Evolutionary conservation across 1,140 invertebrate genomes (phyloP).

Genomic region (Trachymyrmex cornetzi): DNA sequence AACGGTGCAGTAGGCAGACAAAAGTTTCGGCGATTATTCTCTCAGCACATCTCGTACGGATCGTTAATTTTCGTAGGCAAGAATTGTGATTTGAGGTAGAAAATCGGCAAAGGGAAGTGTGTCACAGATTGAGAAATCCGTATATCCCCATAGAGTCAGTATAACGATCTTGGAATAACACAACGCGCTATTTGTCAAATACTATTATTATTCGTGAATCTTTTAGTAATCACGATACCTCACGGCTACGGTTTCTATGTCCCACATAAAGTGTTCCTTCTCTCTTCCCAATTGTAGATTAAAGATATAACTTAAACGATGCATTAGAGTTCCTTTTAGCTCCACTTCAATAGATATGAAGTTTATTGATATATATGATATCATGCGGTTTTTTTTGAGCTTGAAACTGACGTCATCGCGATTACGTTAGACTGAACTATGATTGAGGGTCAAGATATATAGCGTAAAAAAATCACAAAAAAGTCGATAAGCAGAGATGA

Average conservation of each 20-base stretch:
- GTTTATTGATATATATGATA: not conserved
- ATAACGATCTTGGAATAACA: not conserved
- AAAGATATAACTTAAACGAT: constrained; percentile 15
- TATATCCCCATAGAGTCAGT: not conserved
- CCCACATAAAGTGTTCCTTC: not conserved
- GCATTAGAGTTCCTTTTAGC: not conserved
- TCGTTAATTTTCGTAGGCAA: not conserved
- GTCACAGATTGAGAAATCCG: not conserved
- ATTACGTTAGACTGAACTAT: constrained; percentile 18
- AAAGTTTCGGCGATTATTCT: constrained; percentile 65
- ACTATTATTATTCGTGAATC: constrained; percentile 38
- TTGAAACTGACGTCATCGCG: not conserved
- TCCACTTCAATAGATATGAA: not conserved
- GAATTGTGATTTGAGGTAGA: not conserved
- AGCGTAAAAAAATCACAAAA: not conserved
- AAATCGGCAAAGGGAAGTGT: not conserved
- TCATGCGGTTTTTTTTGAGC: constrained; percentile 20
- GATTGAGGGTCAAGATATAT: not conserved
- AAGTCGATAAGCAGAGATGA: constrained; percentile 5
- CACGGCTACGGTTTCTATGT: constrained; percentile 9
- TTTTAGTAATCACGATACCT: constrained; percentile 30
- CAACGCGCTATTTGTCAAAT: constrained; percentile 41
- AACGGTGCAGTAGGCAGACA: constrained; percentile 35
- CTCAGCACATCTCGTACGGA: constrained; percentile 9
- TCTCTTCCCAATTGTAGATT: constrained; percentile 4